Percentiles rank a stretch among this genome's conserved stretches.
Conservation (phyloP, 2,888 invertebrate species). For the Sthenelais limicola region DNA sequence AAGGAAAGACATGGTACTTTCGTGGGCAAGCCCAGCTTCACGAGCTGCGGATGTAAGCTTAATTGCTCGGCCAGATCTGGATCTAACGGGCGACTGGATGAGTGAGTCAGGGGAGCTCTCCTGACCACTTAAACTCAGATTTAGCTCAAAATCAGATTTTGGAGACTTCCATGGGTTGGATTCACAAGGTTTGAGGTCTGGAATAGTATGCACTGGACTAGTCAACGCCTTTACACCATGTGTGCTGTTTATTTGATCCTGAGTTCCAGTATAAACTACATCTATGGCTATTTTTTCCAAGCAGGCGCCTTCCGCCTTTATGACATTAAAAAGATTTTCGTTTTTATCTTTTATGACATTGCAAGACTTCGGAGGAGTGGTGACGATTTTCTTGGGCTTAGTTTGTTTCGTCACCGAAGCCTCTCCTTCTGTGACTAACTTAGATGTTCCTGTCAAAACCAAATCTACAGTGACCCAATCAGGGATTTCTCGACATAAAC, state of each 20-base stretch:
- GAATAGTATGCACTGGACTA: background rate
- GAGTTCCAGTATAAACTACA: background rate
- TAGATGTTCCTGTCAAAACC: too few relatives aligned
- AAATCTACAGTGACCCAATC: too few relatives aligned
- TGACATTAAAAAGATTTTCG: too few relatives aligned
- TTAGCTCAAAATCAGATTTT: background rate
- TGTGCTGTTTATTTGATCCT: background rate
- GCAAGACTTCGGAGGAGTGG: too few relatives aligned
- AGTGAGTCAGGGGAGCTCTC: background rate
- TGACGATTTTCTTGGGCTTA: too few relatives aligned
- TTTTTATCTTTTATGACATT: too few relatives aligned
- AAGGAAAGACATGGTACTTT: slow-evolving; percentile 27
- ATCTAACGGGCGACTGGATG: slow-evolving; percentile 22
- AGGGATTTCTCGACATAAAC: too few relatives aligned
- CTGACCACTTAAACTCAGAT: too few relatives aligned
- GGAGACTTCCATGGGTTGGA: too few relatives aligned
- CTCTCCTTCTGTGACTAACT: too few relatives aligned
- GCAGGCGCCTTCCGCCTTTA: too few relatives aligned
- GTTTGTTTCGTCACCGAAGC: too few relatives aligned
- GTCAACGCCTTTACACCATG: background rate
- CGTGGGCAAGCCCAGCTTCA: slow-evolving; percentile 22
- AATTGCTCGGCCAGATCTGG: slow-evolving; percentile 20
- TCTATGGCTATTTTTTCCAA: background rate
- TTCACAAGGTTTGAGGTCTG: background rate
- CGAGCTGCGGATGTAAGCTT: slow-evolving; percentile 24